Evolutionary conservation across 2,888 invertebrate genomes (phyloP).

Genomic region (Eurytoma adleriae): DNA sequence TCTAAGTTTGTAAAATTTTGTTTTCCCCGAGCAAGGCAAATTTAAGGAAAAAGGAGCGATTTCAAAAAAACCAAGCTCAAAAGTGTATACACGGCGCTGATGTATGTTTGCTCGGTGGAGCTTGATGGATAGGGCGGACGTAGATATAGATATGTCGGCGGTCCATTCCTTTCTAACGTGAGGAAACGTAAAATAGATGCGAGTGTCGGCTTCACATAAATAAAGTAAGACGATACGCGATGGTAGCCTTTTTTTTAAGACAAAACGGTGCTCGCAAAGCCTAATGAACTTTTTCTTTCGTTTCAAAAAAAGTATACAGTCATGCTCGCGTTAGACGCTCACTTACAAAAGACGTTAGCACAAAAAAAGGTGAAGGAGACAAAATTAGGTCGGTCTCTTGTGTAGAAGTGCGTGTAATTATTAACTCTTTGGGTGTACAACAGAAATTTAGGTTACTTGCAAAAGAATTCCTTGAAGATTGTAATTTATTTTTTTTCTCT

Average conservation of each 20-base stretch:
- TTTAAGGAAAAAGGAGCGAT: neutral
- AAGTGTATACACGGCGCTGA: neutral
- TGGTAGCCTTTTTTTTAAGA: neutral
- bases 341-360: neutral
- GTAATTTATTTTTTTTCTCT: no score
- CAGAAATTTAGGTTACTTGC: no score
- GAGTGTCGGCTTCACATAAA: neutral
- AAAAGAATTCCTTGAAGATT: no score
- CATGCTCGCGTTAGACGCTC: neutral
- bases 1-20: neutral
- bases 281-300: no score
- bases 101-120: conserved; percentile 25
- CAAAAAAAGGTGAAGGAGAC: neutral
- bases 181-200: neutral
- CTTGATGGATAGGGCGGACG: conserved; percentile 23
- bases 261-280: no score
- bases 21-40: no score
- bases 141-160: conserved; percentile 3
- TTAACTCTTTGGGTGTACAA: neutral
- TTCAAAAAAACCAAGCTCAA: neutral
- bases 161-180: neutral
- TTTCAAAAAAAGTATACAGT: no score
- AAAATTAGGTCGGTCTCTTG: conserved; percentile 10
- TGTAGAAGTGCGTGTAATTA: neutral
- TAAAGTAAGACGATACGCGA: neutral